Conservation (phyloP, 2,888 invertebrate genomes). For the Diplazon laetatorius region DNA sequence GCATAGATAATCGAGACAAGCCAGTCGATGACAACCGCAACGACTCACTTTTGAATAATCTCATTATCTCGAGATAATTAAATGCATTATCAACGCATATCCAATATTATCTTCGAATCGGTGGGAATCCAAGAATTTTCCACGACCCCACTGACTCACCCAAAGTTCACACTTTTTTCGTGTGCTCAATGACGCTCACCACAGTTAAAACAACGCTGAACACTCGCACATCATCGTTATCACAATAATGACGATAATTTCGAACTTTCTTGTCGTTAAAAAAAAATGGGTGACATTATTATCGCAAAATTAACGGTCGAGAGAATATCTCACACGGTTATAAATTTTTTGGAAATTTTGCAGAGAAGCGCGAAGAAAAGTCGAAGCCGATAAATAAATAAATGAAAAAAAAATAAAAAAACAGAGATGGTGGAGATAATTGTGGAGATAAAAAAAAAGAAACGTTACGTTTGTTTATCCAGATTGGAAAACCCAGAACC, state of each 20-base stretch:
- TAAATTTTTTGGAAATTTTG: too few relatives aligned
- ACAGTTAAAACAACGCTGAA: not conserved
- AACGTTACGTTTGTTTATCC: not conserved
- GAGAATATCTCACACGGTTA: too few relatives aligned
- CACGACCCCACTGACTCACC: conserved; percentile 8
- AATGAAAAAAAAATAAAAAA: not conserved
- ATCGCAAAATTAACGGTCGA: too few relatives aligned
- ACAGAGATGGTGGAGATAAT: not conserved
- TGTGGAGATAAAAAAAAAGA: not conserved
- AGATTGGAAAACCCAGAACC: conserved; percentile 16
- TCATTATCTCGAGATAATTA: conserved; percentile 31
- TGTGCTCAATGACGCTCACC: not conserved
- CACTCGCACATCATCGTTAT: not conserved
- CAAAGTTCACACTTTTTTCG: not conserved
- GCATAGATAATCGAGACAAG: conserved; percentile 46
- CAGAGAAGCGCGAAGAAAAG: too few relatives aligned
- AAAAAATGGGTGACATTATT: too few relatives aligned
- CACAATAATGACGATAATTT: not conserved
- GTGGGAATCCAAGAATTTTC: conserved; percentile 1
- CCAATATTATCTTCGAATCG: conserved; percentile 4
- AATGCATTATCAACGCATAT: conserved; percentile 11
- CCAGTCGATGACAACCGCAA: conserved; percentile 18
- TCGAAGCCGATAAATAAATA: too few relatives aligned
- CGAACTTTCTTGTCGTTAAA: not conserved
- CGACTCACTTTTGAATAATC: conserved; percentile 45